Conservation (phyloP, 2,888 invertebrate genomes). For the Allacma fusca region DNA sequence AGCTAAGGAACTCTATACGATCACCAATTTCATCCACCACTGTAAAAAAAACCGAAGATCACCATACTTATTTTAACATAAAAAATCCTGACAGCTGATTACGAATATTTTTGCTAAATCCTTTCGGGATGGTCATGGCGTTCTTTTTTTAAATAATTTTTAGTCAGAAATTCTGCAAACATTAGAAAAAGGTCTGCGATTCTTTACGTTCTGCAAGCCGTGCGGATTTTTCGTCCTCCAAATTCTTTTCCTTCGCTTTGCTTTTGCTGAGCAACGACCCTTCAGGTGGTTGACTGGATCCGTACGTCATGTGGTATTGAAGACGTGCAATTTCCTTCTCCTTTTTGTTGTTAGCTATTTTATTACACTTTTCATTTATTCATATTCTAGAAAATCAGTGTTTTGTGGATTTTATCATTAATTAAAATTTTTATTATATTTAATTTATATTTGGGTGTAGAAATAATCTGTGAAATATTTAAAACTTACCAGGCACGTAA, state of each 20-base stretch:
- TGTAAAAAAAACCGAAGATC: background rate
- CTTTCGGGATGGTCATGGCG: too few species aligned
- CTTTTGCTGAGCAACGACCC: conserved; percentile 15
- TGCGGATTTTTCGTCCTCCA: conserved; percentile 35
- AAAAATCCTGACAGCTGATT: background rate
- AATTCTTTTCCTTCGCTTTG: conserved; percentile 23
- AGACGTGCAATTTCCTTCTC: conserved; percentile 53
- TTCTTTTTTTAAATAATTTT: too few species aligned
- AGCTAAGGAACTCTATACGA: conserved; percentile 36
- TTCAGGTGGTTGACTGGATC: conserved; percentile 46
- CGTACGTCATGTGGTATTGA: conserved; percentile 55
- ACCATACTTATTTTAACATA: conserved; percentile 6
- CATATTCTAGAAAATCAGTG: background rate
- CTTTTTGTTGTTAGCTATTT: conserved; percentile 42
- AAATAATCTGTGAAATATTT: too few species aligned
- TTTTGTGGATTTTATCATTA: too few species aligned
- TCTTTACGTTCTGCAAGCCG: conserved; percentile 51
- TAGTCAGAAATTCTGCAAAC: too few species aligned
- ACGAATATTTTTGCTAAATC: background rate
- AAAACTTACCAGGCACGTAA: background rate
- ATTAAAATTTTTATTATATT: background rate
- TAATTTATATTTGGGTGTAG: too few species aligned
- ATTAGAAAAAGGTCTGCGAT: too few species aligned
- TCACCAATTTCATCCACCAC: conserved; percentile 43
- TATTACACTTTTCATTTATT: background rate